Percentiles rank a stretch among this genome's conserved stretches.
Evolutionary conservation across 2,113 vertebrate genomes (phyloP).

Genomic region (Esox niger): DNA sequence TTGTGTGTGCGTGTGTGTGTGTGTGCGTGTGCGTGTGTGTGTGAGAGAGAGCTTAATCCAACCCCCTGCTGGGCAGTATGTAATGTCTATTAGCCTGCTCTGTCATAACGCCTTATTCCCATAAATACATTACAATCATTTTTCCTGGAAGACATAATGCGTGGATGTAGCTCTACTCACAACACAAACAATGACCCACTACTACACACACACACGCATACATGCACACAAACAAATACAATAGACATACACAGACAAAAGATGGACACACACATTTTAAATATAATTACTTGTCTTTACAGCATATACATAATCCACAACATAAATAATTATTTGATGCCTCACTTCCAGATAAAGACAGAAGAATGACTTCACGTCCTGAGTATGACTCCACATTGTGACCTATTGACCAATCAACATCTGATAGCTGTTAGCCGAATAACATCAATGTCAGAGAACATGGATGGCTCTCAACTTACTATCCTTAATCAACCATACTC

Average conservation of each 20-base stretch:
- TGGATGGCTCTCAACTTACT: too few species aligned
- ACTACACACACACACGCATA: not conserved
- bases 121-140: slow-evolving; percentile 29
- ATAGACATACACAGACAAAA: too few species aligned
- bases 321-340: slow-evolving; percentile 47
- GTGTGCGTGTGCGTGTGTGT: too few species aligned
- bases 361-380: too few species aligned
- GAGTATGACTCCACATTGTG: slow-evolving; percentile 1
- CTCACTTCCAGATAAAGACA: slow-evolving; percentile 39
- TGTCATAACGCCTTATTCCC: slow-evolving; percentile 28
- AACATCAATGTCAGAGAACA: too few species aligned
- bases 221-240: not conserved
- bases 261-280: too few species aligned
- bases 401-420: too few species aligned
- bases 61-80: slow-evolving; percentile 27
- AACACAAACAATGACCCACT: not conserved
- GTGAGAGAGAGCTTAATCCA: too few species aligned
- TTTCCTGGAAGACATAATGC: slow-evolving; percentile 38
- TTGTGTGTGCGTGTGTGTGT: too few species aligned
- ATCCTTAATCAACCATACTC: too few species aligned
- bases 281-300: too few species aligned
- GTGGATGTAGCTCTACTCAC: not conserved
- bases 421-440: too few species aligned
- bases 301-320: slow-evolving; percentile 29
- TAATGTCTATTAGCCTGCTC: slow-evolving; percentile 35